A percentile compares a stretch with the other conserved stretches of the same genome.
Conservation (phyloP, 2,797 vertebrate genomes). For the Karalla daura region DNA sequence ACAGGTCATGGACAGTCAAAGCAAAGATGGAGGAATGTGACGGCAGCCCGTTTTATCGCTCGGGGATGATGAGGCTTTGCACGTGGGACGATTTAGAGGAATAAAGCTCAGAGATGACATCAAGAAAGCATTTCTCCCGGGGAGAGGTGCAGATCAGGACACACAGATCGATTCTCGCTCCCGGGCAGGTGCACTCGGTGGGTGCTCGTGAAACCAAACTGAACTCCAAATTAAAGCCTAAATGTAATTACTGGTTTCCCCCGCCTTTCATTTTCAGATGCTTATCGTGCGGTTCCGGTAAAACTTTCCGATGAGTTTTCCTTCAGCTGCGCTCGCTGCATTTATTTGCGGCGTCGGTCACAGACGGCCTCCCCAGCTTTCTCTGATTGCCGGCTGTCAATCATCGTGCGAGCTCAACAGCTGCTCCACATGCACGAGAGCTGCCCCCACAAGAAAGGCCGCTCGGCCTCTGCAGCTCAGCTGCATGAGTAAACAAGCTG, state of each 20-base stretch:
- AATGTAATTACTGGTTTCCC: conserved; percentile 61
- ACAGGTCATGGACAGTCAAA: conserved; percentile 43
- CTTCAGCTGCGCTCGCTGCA: conserved; percentile 23
- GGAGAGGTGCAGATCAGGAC: conserved; percentile 35
- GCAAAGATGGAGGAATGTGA: conserved; percentile 57
- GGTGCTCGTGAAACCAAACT: conserved; percentile 43
- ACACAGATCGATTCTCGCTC: conserved; percentile 8
- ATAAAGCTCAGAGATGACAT: background rate
- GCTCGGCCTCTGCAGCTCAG: conserved; percentile 35
- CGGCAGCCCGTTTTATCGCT: conserved; percentile 32
- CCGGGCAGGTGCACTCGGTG: conserved; percentile 32
- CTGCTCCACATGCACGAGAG: conserved; percentile 33
- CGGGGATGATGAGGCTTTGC: conserved; percentile 10
- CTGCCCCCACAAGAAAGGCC: conserved; percentile 59
- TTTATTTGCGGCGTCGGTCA: conserved; percentile 58
- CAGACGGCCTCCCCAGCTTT: conserved; percentile 21
- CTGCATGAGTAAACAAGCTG: conserved; percentile 27
- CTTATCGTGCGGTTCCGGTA: conserved; percentile 40
- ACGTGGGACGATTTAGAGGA: conserved; percentile 23
- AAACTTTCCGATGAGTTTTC: conserved; percentile 49
- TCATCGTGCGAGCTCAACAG: conserved; percentile 43
- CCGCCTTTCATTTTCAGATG: conserved; percentile 52
- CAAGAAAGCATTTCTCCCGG: conserved; percentile 1
- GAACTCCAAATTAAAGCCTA: conserved; percentile 57
- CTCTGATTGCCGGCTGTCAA: conserved; percentile 70